Evolutionary conservation across 1,140 invertebrate species (phyloP).

Genomic region (Nasonia vitripennis): DNA sequence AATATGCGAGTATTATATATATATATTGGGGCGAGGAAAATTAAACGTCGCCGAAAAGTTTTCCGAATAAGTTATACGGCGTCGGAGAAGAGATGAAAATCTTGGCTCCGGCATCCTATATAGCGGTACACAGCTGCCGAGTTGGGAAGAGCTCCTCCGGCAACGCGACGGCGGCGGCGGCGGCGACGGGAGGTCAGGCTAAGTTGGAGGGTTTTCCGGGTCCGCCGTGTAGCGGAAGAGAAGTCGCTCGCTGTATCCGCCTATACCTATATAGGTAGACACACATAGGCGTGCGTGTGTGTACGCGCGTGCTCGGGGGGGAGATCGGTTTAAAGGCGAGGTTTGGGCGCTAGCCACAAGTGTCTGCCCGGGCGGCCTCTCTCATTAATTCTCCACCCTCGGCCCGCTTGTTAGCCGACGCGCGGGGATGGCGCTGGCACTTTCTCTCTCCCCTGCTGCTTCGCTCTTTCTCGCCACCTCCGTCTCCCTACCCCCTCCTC

Average conservation of each 20-base stretch:
- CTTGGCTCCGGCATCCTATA: not conserved
- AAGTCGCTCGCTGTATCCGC: not conserved
- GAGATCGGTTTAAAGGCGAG: conserved; percentile 64
- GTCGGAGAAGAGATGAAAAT: conserved; percentile 11
- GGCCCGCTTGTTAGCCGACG: conserved; percentile 69
- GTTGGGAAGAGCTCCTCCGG: conserved; percentile 25
- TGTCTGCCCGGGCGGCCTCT: conserved; percentile 73
- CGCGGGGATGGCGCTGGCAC: conserved; percentile 66
- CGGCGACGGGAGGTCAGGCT: conserved; percentile 36
- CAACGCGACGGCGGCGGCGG: not conserved
- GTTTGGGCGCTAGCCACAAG: conserved; percentile 74
- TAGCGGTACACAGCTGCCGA: not conserved
- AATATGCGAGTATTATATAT: too few species aligned
- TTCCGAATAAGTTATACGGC: not conserved
- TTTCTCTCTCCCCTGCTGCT: conserved; percentile 56
- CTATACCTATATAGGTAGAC: not conserved
- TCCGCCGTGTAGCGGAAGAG: conserved; percentile 36
- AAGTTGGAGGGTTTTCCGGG: conserved; percentile 46
- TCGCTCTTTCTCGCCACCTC: conserved; percentile 52
- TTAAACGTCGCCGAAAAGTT: not conserved
- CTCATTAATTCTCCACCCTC: conserved; percentile 76
- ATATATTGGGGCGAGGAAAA: not conserved
- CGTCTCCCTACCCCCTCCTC: conserved; percentile 23
- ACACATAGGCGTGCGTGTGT: not conserved
- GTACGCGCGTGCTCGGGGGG: conserved; percentile 51